phyloP scores from a whole-genome alignment of 2,113 vertebrate species.

The Xiphophorus hellerii region DNA sequence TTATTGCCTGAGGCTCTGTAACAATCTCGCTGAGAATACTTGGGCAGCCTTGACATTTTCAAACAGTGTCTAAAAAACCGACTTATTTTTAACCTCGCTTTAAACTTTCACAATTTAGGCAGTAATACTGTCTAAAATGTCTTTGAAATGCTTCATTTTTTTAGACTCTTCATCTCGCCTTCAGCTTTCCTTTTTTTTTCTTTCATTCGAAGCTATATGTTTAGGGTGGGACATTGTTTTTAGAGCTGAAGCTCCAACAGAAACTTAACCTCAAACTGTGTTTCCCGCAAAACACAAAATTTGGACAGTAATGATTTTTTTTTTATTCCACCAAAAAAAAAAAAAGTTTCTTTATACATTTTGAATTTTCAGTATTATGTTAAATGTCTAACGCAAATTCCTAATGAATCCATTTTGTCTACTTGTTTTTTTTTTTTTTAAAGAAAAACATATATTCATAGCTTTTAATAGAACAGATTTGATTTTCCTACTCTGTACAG shows the following conservation, averaged over 20 bases:
- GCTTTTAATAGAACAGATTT: too few relatives aligned
- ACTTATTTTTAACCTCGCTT: conserved; percentile 8
- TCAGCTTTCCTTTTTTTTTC: background rate
- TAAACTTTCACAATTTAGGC: background rate
- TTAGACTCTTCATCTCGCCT: background rate
- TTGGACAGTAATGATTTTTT: too few relatives aligned
- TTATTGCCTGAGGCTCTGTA: conserved; percentile 4
- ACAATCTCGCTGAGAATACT: conserved; percentile 9
- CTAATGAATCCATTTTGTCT: too few relatives aligned
- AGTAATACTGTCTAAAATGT: background rate
- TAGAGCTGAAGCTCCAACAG: background rate
- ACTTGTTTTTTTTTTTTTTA: too few relatives aligned
- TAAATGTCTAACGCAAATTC: too few relatives aligned
- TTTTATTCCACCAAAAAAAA: too few relatives aligned
- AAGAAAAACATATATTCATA: too few relatives aligned
- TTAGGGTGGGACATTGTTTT: background rate
- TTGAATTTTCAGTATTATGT: too few relatives aligned
- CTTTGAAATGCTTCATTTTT: background rate
- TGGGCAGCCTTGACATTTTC: conserved; percentile 5
- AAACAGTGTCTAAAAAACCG: conserved; percentile 19
- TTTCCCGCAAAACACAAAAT: too few relatives aligned
- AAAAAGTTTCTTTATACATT: too few relatives aligned
- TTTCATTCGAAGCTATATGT: background rate
- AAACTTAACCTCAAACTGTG: background rate
- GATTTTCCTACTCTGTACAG: too few relatives aligned